These are phyloP conservation scores for Megaceryle maxima DNA, from an alignment of 2,113 vertebrate species.

Conservation along the genomic window DNA sequence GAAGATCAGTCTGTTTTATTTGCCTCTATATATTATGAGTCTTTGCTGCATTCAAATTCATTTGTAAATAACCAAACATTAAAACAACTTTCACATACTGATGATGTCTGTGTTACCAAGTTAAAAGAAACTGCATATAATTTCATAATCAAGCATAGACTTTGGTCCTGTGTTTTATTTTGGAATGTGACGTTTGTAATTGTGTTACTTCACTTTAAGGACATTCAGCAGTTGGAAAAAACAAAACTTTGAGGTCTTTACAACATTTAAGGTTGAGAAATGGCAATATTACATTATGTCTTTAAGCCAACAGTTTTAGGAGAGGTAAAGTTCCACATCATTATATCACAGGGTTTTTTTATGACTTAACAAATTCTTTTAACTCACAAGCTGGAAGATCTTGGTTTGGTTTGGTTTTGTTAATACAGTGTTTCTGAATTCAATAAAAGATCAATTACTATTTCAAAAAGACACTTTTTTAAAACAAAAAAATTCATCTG, in stretches of 20 bases:
- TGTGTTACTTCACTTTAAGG: background rate
- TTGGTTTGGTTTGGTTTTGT: background rate
- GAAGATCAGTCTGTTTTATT: background rate
- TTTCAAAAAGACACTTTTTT: background rate
- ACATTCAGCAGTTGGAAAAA: background rate
- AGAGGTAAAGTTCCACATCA: background rate
- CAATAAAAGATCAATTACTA: background rate
- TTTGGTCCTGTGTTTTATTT: background rate
- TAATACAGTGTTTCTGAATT: background rate
- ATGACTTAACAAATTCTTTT: background rate
- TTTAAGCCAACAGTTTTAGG: background rate
- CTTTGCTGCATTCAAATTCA: background rate
- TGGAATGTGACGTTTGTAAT: background rate
- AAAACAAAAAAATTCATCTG: background rate
- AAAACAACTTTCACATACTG: background rate
- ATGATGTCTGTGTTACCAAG: background rate
- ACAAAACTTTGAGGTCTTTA: background rate
- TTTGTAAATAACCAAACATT: background rate
- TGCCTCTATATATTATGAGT: background rate
- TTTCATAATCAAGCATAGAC: background rate
- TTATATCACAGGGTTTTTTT: background rate
- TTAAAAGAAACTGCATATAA: background rate
- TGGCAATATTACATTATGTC: background rate
- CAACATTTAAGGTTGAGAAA: background rate
- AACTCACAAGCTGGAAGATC: background rate